Evolutionary conservation across 2,888 invertebrate species (phyloP), one percentile per base, ranked within the genome.

Genomic region (Napeogenes inachia): DNA sequence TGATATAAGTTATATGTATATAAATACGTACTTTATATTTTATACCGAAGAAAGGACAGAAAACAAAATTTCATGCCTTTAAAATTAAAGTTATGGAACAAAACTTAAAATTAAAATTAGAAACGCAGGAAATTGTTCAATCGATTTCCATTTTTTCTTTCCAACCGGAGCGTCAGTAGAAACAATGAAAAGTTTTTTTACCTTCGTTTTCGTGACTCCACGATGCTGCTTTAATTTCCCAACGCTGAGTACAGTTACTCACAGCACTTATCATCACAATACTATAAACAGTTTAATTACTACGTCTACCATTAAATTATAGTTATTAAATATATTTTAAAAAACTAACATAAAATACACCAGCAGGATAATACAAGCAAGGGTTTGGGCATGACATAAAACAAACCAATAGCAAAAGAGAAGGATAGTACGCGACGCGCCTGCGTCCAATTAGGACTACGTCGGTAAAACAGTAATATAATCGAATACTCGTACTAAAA

Each of bases 151-250:
- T 75, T 78, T 75, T 75, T 78, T 77, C 69, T 73, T 65, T 67
- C 68, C 68, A 71, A 66, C 73, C 72, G 64, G 75, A 81, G 84
- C 82, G 79, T 81, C 78, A 70, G 71, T 77, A 79, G 79, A 82
- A 80, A 85, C 84, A 87, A 86, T 85, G 81, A 82, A 84, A 82
- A 80, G 70, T 80, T 84, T 84, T 79, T 84, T 85, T 89, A 91
- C 91, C 91, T 91, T 89, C 91, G 87, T 91, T 91, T 91, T 89
- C 90, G 89, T 85, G 91, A 91, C 91, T 91, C 91, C 91, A 91
- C 91, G 91, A 89, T 91, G 91, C 91, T 88, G 91, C 85, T 87
- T 91, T 91, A 85, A 82, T 77, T 86, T 89, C 84, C 89, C 89
- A 87, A 83, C 81, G 84, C 82, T 85, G 83, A 86, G 80, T 89